Conservation (phyloP, 64 coral and sea anemone species). For the Platygyra sinensis region DNA sequence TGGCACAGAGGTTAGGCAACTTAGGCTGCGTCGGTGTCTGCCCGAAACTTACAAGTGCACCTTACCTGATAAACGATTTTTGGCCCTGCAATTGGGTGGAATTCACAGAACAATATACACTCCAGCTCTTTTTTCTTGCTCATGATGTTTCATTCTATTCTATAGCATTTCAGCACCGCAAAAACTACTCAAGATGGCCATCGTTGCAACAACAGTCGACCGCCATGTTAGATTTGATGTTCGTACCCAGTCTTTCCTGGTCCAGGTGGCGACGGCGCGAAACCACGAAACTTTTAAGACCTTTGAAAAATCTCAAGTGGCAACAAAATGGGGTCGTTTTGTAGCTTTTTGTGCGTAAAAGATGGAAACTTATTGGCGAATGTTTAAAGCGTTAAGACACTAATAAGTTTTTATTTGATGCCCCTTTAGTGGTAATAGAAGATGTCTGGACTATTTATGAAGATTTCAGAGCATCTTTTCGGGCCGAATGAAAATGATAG, state of each 20-base stretch:
- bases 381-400: neutral
- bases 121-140: constrained; percentile 53
- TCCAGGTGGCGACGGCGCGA: neutral
- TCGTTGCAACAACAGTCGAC: too few relatives aligned
- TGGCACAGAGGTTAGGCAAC: too few relatives aligned
- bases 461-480: constrained; percentile 79
- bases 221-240: constrained; percentile 25
- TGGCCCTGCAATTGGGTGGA: constrained; percentile 92
- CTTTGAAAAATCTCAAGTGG: too few relatives aligned
- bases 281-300: too few relatives aligned
- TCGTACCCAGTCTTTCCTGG: constrained; percentile 2
- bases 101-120: constrained; percentile 93
- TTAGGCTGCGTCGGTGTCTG: too few relatives aligned
- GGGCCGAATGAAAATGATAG: neutral
- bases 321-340: constrained; percentile 44
- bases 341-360: too few relatives aligned
- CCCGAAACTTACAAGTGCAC: neutral
- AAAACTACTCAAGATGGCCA: neutral
- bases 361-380: too few relatives aligned
- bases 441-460: constrained; percentile 73
- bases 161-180: neutral
- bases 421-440: neutral
- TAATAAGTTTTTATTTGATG: too few relatives aligned
- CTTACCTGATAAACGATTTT: constrained; percentile 94
- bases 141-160: neutral